phyloP scores from a whole-genome alignment of 2,888 invertebrate genomes.

The Perithous albicinctus region DNA sequence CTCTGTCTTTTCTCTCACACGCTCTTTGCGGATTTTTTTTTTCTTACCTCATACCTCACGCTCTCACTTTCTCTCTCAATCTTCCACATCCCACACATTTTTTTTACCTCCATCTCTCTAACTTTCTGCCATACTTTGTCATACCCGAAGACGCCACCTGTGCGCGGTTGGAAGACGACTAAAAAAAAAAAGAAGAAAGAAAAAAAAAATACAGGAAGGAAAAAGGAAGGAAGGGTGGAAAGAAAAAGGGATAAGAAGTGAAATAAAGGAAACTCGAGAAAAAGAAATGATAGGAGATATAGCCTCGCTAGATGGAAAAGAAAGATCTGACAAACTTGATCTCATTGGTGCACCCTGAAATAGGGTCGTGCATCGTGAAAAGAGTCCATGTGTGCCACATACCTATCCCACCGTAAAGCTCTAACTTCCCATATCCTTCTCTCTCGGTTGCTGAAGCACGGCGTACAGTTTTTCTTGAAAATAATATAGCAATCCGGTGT shows the following conservation, averaged over 20 bases:
- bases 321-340: conserved; percentile 67
- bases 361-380: conserved; percentile 60
- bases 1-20: conserved; percentile 38
- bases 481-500: conserved; percentile 70
- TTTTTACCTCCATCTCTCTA: conserved; percentile 21
- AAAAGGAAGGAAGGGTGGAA: too few species aligned
- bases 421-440: conserved; percentile 56
- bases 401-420: conserved; percentile 42
- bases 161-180: neutral
- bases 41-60: conserved; percentile 24
- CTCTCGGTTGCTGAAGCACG: conserved; percentile 30
- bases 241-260: conserved; percentile 42
- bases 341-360: conserved; percentile 66
- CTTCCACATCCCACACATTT: conserved; percentile 11
- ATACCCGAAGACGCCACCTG: conserved; percentile 40
- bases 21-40: conserved; percentile 32
- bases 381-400: conserved; percentile 50
- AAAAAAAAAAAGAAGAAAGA: conserved; percentile 31
- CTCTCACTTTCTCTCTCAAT: conserved; percentile 41
- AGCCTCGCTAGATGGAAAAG: conserved; percentile 1
- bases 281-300: conserved; percentile 30
- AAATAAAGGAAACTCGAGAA: conserved; percentile 15
- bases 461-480: conserved; percentile 58
- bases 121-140: conserved; percentile 38
- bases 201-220: too few species aligned